Evolutionary conservation across 2,113 vertebrate species (phyloP).

Genomic region (Callorhinus ursinus): DNA sequence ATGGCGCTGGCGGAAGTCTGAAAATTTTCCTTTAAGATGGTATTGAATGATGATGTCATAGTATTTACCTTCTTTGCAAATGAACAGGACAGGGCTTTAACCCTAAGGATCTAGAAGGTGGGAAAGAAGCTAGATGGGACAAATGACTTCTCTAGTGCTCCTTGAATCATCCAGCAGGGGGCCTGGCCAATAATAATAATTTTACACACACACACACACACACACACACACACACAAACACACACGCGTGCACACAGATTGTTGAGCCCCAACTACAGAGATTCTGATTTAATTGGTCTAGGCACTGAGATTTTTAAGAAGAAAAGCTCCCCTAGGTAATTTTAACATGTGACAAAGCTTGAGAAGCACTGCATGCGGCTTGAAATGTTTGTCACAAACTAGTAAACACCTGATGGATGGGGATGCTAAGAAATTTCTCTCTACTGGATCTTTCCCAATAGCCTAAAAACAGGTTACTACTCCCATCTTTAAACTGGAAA

Average conservation of each 20-base stretch:
- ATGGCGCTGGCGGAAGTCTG: not conserved
- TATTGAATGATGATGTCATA: not conserved
- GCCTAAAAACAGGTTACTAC: not conserved
- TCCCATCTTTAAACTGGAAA: conserved; percentile 12
- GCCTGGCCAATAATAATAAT: not conserved
- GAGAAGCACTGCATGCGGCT: not conserved
- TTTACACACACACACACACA: not conserved
- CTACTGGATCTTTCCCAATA: not conserved
- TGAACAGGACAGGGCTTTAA: not conserved
- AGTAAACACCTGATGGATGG: not conserved
- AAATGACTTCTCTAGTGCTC: not conserved
- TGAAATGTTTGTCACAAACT: not conserved
- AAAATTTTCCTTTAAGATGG: conserved; percentile 6
- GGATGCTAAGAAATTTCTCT: not conserved
- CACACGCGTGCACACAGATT: not conserved
- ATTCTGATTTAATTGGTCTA: not conserved
- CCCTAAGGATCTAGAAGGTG: not conserved
- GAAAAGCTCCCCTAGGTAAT: not conserved
- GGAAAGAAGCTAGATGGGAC: not conserved
- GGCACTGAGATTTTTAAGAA: not conserved
- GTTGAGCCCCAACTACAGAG: not conserved
- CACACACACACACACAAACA: no score
- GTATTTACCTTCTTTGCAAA: not conserved
- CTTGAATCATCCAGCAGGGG: not conserved
- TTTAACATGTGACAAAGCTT: not conserved